These are phyloP conservation scores for Ormyrus rosae DNA, from an alignment of 2,888 invertebrate species.

Conservation along the genomic window DNA sequence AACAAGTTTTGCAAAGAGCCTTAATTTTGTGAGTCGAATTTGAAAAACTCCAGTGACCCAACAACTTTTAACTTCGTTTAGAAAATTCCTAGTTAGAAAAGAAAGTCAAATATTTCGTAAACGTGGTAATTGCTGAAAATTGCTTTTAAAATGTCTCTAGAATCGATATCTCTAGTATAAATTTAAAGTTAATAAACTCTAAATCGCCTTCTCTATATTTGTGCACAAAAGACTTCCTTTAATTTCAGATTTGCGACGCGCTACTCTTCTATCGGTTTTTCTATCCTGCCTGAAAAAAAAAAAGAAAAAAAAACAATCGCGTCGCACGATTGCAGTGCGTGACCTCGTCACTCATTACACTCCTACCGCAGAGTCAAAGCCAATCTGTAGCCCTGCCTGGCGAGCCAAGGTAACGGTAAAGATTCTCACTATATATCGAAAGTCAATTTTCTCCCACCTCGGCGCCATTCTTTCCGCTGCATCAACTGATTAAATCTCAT, in stretches of 20 bases:
- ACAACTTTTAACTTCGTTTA: too few species aligned
- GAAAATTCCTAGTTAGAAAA: too few species aligned
- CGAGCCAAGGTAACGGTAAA: too few species aligned
- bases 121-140: too few species aligned
- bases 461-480: constrained; percentile 23
- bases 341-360: constrained; percentile 44
- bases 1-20: neutral
- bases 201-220: too few species aligned
- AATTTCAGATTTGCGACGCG: neutral
- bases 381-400: constrained; percentile 19
- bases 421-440: constrained; percentile 14
- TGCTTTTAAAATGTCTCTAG: too few species aligned
- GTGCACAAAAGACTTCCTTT: constrained; percentile 5
- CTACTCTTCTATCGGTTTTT: too few species aligned
- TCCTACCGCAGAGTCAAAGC: constrained; percentile 15
- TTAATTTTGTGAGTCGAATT: neutral
- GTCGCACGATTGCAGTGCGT: constrained; percentile 18
- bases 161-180: too few species aligned
- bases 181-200: too few species aligned
- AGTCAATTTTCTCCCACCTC: constrained; percentile 28
- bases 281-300: too few species aligned
- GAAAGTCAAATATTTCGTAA: too few species aligned
- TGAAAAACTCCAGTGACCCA: too few species aligned
- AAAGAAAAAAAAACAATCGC: constrained; percentile 17
- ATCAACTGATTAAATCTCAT: constrained; percentile 9